A percentile compares a stretch with the other conserved stretches of the same genome.
Evolutionary conservation across 1,140 invertebrate genomes (phyloP).

Genomic region (Cyclargus thomasi): DNA sequence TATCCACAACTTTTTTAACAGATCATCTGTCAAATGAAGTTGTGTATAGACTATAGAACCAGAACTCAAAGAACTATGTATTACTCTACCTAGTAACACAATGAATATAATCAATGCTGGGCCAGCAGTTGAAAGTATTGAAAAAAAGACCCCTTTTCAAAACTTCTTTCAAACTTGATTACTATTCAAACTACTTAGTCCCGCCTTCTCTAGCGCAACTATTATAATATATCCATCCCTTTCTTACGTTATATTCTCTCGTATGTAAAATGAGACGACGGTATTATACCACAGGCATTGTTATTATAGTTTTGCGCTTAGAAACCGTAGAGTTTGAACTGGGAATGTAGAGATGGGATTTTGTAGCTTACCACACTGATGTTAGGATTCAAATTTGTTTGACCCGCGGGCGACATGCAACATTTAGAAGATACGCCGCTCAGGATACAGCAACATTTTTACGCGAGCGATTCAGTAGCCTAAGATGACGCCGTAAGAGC

Average conservation of each 20-base stretch:
- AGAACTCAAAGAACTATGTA: background rate
- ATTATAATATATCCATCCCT: conserved; percentile 38
- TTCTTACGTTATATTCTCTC: conserved; percentile 30
- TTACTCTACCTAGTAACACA: background rate
- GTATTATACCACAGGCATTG: conserved; percentile 50
- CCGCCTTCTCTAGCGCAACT: conserved; percentile 42
- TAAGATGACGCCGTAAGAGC: conserved; percentile 63
- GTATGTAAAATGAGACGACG: conserved; percentile 41
- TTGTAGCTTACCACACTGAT: conserved; percentile 10
- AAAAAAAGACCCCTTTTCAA: conserved; percentile 59
- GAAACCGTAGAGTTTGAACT: conserved; percentile 31
- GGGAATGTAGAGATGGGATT: conserved; percentile 8
- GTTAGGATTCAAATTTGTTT: conserved; percentile 23
- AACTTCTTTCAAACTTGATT: conserved; percentile 66
- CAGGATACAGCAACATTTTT: conserved; percentile 63
- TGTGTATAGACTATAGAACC: too few relatives aligned
- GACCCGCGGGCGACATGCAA: conserved; percentile 18
- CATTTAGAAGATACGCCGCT: conserved; percentile 29
- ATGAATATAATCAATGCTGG: conserved; percentile 36
- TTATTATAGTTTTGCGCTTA: conserved; percentile 61
- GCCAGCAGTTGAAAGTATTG: conserved; percentile 32
- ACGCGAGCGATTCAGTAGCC: conserved; percentile 67
- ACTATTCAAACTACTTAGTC: conserved; percentile 64
- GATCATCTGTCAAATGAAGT: too few relatives aligned
- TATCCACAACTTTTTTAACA: too few relatives aligned